These are phyloP conservation scores for Microplitis deprimator DNA, from an alignment of 2,888 invertebrate species.

Conservation along the genomic window DNA sequence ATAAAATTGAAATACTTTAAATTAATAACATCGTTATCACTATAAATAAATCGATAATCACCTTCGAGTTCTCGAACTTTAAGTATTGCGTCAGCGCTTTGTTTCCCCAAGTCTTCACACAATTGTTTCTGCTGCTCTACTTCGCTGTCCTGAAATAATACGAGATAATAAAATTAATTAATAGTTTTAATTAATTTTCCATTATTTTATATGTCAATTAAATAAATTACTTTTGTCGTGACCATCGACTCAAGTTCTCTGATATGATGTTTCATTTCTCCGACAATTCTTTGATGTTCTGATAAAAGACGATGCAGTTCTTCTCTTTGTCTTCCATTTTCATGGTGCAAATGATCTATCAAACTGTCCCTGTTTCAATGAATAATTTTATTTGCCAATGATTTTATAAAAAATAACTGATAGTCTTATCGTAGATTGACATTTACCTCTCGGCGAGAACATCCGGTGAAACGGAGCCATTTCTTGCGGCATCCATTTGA, in stretches of 20 bases:
- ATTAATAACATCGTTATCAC: not conserved
- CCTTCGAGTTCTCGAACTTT: constrained; percentile 63
- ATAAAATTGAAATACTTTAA: constrained; percentile 41
- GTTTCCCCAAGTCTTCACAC: constrained; percentile 74
- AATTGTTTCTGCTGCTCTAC: constrained; percentile 74
- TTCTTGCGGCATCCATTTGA: constrained; percentile 63
- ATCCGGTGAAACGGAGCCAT: constrained; percentile 73
- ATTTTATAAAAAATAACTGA: not conserved
- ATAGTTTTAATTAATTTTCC: constrained; percentile 11
- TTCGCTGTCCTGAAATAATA: constrained; percentile 73
- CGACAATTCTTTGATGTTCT: constrained; percentile 65
- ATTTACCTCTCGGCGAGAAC: constrained; percentile 71
- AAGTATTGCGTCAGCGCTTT: constrained; percentile 63
- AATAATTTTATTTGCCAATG: not conserved
- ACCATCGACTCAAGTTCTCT: constrained; percentile 64
- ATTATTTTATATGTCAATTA: not conserved
- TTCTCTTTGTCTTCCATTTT: constrained; percentile 80
- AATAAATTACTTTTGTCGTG: constrained; percentile 61
- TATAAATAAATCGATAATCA: constrained; percentile 37
- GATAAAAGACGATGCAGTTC: constrained; percentile 63
- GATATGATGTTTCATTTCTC: constrained; percentile 62
- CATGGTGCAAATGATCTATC: constrained; percentile 85
- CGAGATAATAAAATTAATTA: constrained; percentile 24
- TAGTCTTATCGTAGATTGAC: constrained; percentile 29
- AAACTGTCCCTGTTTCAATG: constrained; percentile 77